Conservation (phyloP, 2,888 invertebrate species). For the Epirrhoe alternata region DNA sequence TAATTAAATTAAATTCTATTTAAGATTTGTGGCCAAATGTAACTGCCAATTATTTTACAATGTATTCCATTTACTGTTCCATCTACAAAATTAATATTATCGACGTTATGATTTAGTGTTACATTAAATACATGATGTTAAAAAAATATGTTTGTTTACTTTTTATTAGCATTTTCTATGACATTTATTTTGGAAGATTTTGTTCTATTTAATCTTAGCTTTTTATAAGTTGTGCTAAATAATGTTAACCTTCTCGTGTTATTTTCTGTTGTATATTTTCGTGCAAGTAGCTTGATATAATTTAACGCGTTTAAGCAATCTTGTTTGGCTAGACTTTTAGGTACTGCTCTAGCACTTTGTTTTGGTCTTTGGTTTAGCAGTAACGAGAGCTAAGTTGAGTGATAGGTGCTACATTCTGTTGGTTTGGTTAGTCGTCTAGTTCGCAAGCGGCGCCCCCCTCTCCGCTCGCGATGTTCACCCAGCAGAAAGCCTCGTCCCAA, state of each 20-base stretch:
- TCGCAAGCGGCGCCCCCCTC: slow-evolving; percentile 68
- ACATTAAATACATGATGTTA: slow-evolving; percentile 77
- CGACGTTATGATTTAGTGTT: slow-evolving; percentile 77
- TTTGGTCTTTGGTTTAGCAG: slow-evolving; percentile 56
- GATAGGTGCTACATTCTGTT: slow-evolving; percentile 70
- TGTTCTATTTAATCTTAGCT: slow-evolving; percentile 53
- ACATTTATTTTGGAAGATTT: slow-evolving; percentile 85
- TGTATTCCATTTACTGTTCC: slow-evolving; percentile 57
- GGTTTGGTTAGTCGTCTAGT: slow-evolving; percentile 82
- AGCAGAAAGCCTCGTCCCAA: slow-evolving; percentile 63
- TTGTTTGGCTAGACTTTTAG: slow-evolving; percentile 41
- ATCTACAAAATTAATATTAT: slow-evolving; percentile 64
- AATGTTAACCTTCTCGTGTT: slow-evolving; percentile 44
- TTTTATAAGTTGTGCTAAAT: slow-evolving; percentile 51
- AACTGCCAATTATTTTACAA: slow-evolving; percentile 74
- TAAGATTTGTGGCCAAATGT: slow-evolving; percentile 68
- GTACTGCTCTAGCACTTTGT: slow-evolving; percentile 55
- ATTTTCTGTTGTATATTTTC: slow-evolving; percentile 64
- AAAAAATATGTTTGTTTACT: slow-evolving; percentile 63
- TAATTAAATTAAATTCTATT: slow-evolving; percentile 47
- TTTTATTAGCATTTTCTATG: slow-evolving; percentile 63
- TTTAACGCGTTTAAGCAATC: slow-evolving; percentile 46
- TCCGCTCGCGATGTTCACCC: slow-evolving; percentile 73
- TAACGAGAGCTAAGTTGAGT: slow-evolving; percentile 51
- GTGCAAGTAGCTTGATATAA: slow-evolving; percentile 74